Evolutionary conservation across 2,113 vertebrate genomes (phyloP).

Genomic region (Crypturellus undulatus): DNA sequence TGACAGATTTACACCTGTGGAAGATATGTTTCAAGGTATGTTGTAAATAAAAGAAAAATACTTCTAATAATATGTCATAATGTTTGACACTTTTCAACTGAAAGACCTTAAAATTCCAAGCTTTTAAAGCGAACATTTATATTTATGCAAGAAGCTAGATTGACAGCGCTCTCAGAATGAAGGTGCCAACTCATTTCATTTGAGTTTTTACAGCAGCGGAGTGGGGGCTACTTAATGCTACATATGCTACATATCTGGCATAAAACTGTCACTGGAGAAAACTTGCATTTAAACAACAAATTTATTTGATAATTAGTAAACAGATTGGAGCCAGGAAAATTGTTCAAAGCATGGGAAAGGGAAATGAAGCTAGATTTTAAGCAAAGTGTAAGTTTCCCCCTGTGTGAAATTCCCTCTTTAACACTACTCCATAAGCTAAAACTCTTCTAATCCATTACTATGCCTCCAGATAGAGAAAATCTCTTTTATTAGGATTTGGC

Average conservation of each 20-base stretch:
- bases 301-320: not conserved
- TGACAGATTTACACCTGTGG: not conserved
- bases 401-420: not conserved
- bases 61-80: not conserved
- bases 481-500: not conserved
- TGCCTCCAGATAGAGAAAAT: not conserved
- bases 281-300: not conserved
- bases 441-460: not conserved
- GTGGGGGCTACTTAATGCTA: not conserved
- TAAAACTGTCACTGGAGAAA: not conserved
- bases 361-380: not conserved
- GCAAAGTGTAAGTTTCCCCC: not conserved
- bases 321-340: not conserved
- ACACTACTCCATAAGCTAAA: not conserved
- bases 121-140: not conserved
- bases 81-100: not conserved
- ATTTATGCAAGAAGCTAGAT: not conserved
- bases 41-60: constrained; percentile 34
- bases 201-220: not conserved
- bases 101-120: not conserved
- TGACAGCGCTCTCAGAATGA: not conserved
- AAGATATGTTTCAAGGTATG: constrained; percentile 23
- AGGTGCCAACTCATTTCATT: not conserved
- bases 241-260: not conserved
- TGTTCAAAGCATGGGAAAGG: not conserved